Conservation (phyloP, 2,797 vertebrate genomes). For the Catamblyrhynchus diadema region DNA sequence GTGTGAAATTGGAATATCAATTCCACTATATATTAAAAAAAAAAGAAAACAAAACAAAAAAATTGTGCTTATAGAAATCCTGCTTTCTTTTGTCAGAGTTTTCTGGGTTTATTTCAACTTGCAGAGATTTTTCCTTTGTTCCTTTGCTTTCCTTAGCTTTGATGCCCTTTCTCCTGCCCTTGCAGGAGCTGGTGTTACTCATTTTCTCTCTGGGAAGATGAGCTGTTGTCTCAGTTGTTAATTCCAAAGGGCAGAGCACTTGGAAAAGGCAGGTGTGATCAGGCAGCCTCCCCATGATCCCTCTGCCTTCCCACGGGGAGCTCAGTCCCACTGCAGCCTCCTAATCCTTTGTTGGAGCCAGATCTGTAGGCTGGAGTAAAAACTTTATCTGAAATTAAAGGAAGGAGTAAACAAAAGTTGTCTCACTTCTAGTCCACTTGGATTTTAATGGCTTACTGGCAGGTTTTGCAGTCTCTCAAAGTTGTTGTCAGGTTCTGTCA, state of each 20-base stretch:
- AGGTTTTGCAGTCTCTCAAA: neutral
- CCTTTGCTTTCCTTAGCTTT: neutral
- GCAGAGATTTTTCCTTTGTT: neutral
- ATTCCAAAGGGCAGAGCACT: neutral
- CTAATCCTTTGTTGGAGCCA: neutral
- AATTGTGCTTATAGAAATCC: neutral
- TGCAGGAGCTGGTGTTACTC: neutral
- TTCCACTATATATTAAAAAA: neutral
- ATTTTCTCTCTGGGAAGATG: neutral
- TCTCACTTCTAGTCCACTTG: neutral
- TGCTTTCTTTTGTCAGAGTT: neutral
- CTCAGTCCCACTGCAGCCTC: neutral
- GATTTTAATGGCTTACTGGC: neutral
- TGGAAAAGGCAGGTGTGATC: neutral
- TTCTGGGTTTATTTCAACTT: neutral
- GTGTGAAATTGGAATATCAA: neutral
- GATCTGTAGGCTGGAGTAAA: neutral
- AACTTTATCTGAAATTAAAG: neutral
- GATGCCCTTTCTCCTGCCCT: neutral
- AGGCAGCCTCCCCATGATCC: neutral
- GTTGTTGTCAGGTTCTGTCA: neutral
- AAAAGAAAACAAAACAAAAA: no score
- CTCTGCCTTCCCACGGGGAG: neutral
- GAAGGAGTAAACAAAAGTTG: neutral
- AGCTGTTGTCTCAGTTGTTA: neutral